Conservation (phyloP, 2,113 vertebrate species). For the Lota lota region DNA sequence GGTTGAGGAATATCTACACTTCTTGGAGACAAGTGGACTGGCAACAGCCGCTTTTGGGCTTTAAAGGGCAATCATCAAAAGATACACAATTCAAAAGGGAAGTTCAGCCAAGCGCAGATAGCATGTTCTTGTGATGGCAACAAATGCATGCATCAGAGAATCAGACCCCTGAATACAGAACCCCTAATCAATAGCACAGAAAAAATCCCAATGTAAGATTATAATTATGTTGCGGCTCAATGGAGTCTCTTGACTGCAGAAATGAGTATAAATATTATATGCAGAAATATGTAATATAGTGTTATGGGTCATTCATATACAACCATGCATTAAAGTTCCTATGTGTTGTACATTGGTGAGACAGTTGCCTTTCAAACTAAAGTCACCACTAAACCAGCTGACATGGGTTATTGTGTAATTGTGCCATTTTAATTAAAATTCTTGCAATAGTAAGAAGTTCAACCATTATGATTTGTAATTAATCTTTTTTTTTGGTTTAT, state of each 20-base stretch:
- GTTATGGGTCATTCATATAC: slow-evolving; percentile 30
- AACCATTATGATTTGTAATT: too few relatives aligned
- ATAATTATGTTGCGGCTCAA: slow-evolving; percentile 40
- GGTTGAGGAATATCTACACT: neutral
- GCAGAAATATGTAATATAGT: slow-evolving; percentile 32
- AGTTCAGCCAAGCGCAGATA: slow-evolving; percentile 44
- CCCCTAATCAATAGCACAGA: slow-evolving; percentile 44
- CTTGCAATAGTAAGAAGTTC: too few relatives aligned
- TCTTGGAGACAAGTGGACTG: neutral
- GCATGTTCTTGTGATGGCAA: slow-evolving; percentile 46
- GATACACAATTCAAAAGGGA: slow-evolving; percentile 57
- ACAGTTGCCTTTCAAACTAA: too few relatives aligned
- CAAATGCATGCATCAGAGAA: slow-evolving; percentile 40
- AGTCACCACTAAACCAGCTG: too few relatives aligned
- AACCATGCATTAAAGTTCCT: neutral
- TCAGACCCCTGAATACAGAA: slow-evolving; percentile 32
- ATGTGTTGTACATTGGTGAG: too few relatives aligned
- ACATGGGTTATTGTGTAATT: too few relatives aligned
- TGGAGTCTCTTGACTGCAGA: slow-evolving; percentile 22
- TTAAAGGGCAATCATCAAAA: slow-evolving; percentile 58
- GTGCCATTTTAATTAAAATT: too few relatives aligned
- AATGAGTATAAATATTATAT: slow-evolving; percentile 34
- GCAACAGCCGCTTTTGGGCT: slow-evolving; percentile 31
- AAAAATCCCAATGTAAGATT: slow-evolving; percentile 40
- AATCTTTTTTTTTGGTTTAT: too few relatives aligned